These are phyloP conservation scores for Atopsyche davidsoni DNA, from an alignment of 1,140 invertebrate species.

Conservation along the genomic window DNA sequence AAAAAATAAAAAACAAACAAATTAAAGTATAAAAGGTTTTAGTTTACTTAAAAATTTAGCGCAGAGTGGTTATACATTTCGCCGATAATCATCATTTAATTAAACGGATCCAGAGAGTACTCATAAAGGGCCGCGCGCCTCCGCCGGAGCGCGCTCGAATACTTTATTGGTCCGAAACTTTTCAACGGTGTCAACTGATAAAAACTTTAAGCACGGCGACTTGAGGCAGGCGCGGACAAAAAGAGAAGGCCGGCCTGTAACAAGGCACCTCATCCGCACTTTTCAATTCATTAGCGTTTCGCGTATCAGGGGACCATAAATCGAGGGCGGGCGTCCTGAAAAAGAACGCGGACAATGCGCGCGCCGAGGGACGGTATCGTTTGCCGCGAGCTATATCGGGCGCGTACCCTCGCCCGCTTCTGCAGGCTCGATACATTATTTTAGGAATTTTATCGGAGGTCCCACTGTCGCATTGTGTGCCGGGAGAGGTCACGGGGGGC, in stretches of 20 bases:
- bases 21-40: conserved; percentile 9
- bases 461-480: conserved; percentile 30
- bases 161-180: conserved; percentile 1
- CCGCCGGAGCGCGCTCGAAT: not conserved
- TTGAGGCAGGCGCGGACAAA: not conserved
- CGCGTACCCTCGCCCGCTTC: conserved; percentile 15
- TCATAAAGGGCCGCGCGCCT: not conserved
- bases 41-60: conserved; percentile 8
- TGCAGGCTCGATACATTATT: conserved; percentile 29
- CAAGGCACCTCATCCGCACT: conserved; percentile 21
- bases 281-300: conserved; percentile 32
- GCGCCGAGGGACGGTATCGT: conserved; percentile 11
- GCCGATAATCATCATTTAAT: not conserved
- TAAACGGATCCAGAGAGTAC: not conserved
- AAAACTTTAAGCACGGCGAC: no score
- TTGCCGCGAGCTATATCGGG: conserved; percentile 18
- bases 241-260: not conserved
- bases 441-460: conserved; percentile 30
- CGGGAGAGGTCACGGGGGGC: conserved; percentile 28
- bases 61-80: conserved; percentile 1
- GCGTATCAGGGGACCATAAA: conserved; percentile 27
- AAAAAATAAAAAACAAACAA: no score
- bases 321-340: conserved; percentile 16
- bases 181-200: conserved; percentile 1
- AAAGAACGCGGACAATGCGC: conserved; percentile 20